Evolutionary conservation across 2,888 invertebrate species (phyloP), one percentile per base, ranked within the genome.

Genomic region (Heteropelma amictum): DNA sequence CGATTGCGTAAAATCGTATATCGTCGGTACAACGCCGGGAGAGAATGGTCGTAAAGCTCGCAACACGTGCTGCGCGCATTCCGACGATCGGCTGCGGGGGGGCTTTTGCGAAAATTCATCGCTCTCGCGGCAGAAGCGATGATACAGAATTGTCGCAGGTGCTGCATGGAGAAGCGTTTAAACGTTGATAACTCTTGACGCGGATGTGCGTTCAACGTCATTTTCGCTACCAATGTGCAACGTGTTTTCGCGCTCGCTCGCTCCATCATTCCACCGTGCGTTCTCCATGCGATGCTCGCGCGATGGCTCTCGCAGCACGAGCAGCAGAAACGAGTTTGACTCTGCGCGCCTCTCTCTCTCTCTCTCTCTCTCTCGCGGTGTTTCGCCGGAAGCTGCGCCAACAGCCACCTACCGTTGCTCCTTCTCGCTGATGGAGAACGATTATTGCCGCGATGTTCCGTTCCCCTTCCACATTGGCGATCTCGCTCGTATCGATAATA

Each of bases 1-100:
- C 21, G 47, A 45, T 35, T 17, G 47, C 23, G 53, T 40, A 64
- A 54, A 69, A 69, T 73, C 68, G n/a, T n/a, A n/a, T 63, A 58
- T 64, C 73, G 47, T 63, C 53, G 73, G 69, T 74, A 74, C n/a
- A n/a, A n/a, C n/a, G 51, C 42, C 54, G n/a, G n/a, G 45, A 61
- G 54, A 54, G 70, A 54, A 58, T 28, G 61, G 33, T 51, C 51
- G 56, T 23, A 60, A 60, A 42, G 30, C n/a, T n/a, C n/a, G n/a
- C n/a, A n/a, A n/a, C 49, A 58, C 56, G 56, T 35, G 51, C 67
- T 67, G 67, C 45, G 60, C 38, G 53, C 23, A 65, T 47, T 61
- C 60, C 67, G 72, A 72, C 67, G 67, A 67, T 67, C 67, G 61
- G 67, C 30, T 40, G 45, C n/a, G n/a, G n/a, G n/a, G n/a, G n/a